Percentiles rank a stretch among this genome's conserved stretches.
Evolutionary conservation across 2,888 invertebrate genomes (phyloP).

Genomic region (Gandaritis pyraliata): DNA sequence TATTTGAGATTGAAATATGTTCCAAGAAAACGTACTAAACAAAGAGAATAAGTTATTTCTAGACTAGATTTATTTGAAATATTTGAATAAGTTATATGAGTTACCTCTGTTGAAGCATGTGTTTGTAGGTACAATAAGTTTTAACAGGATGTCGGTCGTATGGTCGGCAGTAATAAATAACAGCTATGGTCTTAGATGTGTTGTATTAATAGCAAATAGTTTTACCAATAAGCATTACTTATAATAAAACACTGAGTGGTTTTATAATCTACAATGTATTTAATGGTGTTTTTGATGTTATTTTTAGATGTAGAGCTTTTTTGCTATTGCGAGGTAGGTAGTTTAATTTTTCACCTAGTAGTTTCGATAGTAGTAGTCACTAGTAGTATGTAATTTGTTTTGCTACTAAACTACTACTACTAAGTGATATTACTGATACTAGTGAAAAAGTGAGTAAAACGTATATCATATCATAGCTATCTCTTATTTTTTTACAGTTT

Average conservation of each 20-base stretch:
- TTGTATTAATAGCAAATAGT: constrained; percentile 28
- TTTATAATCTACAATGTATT: constrained; percentile 3
- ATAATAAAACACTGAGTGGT: constrained; percentile 5
- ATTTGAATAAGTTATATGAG: constrained; percentile 10
- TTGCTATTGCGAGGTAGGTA: not conserved
- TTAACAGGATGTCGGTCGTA: constrained; percentile 40
- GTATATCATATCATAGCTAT: no score
- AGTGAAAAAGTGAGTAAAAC: no score
- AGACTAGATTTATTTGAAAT: not conserved
- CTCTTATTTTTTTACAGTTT: no score
- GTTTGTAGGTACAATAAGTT: constrained; percentile 26
- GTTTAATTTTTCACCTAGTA: no score
- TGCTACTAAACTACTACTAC: no score
- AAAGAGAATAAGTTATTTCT: constrained; percentile 1
- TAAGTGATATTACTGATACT: no score
- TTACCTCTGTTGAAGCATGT: not conserved
- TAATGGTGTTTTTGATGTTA: not conserved
- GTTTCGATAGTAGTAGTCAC: no score
- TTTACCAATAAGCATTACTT: constrained; percentile 18
- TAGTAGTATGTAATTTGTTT: no score
- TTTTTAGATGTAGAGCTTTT: constrained; percentile 2
- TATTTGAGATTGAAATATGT: constrained; percentile 14
- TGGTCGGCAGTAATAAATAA: constrained; percentile 42
- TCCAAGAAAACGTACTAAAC: constrained; percentile 12
- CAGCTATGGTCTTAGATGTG: constrained; percentile 31